A percentile compares a stretch with the other conserved stretches of the same genome.
phyloP scores from a whole-genome alignment of 2,888 invertebrate genomes.

The Hyalella azteca region DNA sequence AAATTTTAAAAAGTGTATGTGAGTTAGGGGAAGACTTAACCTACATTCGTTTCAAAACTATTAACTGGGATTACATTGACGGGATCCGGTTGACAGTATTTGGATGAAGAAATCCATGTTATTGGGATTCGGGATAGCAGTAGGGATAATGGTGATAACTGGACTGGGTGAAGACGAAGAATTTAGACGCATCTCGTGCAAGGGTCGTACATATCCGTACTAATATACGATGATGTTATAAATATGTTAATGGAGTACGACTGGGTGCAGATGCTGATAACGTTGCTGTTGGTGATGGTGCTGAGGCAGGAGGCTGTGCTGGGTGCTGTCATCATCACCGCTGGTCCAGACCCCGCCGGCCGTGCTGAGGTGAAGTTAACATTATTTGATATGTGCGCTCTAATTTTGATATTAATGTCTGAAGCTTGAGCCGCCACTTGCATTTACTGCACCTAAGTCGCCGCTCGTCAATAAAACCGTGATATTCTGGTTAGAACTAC shows the following conservation, averaged over 20 bases:
- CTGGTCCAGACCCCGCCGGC: neutral
- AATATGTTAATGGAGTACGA: neutral
- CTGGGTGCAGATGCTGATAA: neutral
- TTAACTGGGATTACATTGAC: no score
- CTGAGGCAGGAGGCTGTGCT: neutral
- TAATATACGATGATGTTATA: neutral
- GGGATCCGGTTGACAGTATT: neutral
- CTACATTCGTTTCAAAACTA: no score
- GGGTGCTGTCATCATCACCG: constrained; percentile 9
- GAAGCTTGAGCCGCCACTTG: no score
- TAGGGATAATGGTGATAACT: neutral
- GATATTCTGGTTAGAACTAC: no score
- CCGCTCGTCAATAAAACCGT: no score
- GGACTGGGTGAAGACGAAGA: neutral
- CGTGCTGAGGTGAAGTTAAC: constrained; percentile 20
- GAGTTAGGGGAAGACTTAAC: no score
- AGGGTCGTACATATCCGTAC: no score
- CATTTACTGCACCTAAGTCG: no score
- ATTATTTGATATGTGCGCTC: no score
- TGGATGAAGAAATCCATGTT: neutral
- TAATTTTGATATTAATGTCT: no score
- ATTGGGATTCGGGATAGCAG: neutral
- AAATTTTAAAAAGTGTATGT: no score
- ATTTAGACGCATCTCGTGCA: neutral
- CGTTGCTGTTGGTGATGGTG: neutral